Evolutionary conservation across 2,797 vertebrate genomes (phyloP).

Genomic region (Phoeniculus purpureus): DNA sequence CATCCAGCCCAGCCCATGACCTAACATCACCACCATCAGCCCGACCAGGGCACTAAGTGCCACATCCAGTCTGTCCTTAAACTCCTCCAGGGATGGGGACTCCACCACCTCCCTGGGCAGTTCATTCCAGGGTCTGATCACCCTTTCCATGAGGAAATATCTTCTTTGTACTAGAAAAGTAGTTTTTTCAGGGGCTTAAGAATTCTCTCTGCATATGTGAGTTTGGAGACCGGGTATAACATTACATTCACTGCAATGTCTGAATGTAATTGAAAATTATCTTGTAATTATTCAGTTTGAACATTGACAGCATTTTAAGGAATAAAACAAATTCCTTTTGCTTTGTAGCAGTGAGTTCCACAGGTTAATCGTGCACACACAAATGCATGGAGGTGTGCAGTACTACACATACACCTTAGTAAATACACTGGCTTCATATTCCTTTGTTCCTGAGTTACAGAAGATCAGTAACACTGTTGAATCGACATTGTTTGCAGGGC

Average conservation of each 20-base stretch:
- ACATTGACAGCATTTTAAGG: too few relatives aligned
- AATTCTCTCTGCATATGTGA: neutral
- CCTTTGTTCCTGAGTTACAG: neutral
- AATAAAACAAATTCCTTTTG: neutral
- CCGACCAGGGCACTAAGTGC: too few relatives aligned
- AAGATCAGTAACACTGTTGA: neutral
- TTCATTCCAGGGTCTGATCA: too few relatives aligned
- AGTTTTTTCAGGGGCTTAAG: neutral
- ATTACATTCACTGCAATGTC: neutral
- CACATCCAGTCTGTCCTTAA: too few relatives aligned
- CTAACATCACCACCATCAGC: too few relatives aligned
- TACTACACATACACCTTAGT: neutral
- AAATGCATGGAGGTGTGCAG: neutral
- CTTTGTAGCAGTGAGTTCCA: neutral
- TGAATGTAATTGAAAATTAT: neutral
- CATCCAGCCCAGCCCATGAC: too few relatives aligned
- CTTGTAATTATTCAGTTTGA: neutral
- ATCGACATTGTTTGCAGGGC: neutral
- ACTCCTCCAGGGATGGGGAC: too few relatives aligned
- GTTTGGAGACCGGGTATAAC: neutral
- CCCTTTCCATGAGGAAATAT: neutral
- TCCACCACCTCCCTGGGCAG: too few relatives aligned
- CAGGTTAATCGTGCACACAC: neutral
- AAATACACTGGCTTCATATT: neutral
- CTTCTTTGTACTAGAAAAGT: neutral